Evolutionary conservation across 2,797 vertebrate species (phyloP).

Genomic region (Borostomias antarcticus): DNA sequence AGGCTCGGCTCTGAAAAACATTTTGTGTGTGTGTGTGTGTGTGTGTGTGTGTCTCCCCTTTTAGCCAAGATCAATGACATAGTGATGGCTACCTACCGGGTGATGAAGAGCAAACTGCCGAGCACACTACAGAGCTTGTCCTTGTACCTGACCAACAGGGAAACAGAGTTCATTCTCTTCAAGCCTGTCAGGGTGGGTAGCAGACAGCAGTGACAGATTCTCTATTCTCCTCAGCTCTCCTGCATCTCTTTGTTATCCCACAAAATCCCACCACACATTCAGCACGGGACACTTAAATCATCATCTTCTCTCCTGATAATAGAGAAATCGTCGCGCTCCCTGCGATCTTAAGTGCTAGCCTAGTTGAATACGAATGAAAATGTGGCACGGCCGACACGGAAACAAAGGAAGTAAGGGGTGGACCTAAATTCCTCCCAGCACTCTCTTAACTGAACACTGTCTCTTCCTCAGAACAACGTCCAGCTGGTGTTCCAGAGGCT

Average conservation of each 20-base stretch:
- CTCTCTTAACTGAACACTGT: constrained; percentile 48
- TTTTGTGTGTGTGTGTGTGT: constrained; percentile 33
- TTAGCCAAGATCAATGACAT: constrained; percentile 94
- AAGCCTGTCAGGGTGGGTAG: constrained; percentile 95
- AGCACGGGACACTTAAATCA: constrained; percentile 11
- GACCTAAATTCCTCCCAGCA: constrained; percentile 60
- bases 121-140: constrained; percentile 93
- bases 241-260: background rate
- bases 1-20: constrained; percentile 53
- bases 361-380: constrained; percentile 54
- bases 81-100: constrained; percentile 88
- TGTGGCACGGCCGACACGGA: constrained; percentile 68
- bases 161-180: constrained; percentile 98
- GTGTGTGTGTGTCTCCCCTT: constrained; percentile 60
- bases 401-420: constrained; percentile 63
- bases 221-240: background rate
- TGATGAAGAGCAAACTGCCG: constrained; percentile 93
- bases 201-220: background rate
- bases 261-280: background rate
- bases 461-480: constrained; percentile 85
- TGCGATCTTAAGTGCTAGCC: constrained; percentile 56
- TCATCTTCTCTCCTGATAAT: constrained; percentile 57
- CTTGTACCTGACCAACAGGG: constrained; percentile 95
- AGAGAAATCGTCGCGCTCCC: constrained; percentile 55
- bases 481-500: constrained; percentile 96